A percentile compares a stretch with the other conserved stretches of the same genome.
phyloP scores from a whole-genome alignment of 2,888 invertebrate genomes.

The Amblyjoppa fuscipennis region DNA sequence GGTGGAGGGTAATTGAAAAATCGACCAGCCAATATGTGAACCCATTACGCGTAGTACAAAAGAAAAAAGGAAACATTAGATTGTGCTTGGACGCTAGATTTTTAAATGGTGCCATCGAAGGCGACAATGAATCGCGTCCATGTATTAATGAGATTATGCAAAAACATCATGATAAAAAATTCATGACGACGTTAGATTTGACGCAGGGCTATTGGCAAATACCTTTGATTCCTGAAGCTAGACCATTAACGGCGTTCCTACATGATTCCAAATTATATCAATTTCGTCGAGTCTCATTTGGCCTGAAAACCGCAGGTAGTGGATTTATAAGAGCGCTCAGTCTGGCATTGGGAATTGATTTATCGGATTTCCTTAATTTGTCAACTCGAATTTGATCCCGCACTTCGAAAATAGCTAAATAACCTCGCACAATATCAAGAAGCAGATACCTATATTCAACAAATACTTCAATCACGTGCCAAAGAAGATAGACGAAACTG shows the following conservation, averaged over 20 bases:
- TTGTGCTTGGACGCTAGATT: conserved; percentile 11
- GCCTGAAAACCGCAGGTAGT: conserved; percentile 1
- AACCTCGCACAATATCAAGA: not conserved
- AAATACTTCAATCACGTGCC: not conserved
- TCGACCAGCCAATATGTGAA: conserved; percentile 8
- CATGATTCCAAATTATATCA: conserved; percentile 8
- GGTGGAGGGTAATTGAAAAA: conserved; percentile 2
- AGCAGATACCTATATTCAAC: not conserved
- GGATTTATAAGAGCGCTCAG: conserved; percentile 8
- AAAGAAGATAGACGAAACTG: not conserved
- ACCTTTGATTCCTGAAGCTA: not conserved
- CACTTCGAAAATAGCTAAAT: not conserved
- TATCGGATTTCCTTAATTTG: conserved; percentile 23
- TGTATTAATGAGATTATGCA: not conserved
- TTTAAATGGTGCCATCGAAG: conserved; percentile 1
- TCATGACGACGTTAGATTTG: conserved; percentile 10
- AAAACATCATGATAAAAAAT: conserved; percentile 10
- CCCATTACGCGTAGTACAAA: conserved; percentile 20
- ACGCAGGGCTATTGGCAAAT: conserved; percentile 18
- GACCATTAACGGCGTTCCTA: conserved; percentile 15
- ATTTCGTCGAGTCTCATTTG: conserved; percentile 10
- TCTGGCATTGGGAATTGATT: conserved; percentile 17
- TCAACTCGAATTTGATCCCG: conserved; percentile 24
- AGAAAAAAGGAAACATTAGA: conserved; percentile 2
- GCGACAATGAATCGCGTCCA: not conserved